Base-by-base conservation (phyloP, 2,113 vertebrate species). In the Nansenia antarctica region DNA sequence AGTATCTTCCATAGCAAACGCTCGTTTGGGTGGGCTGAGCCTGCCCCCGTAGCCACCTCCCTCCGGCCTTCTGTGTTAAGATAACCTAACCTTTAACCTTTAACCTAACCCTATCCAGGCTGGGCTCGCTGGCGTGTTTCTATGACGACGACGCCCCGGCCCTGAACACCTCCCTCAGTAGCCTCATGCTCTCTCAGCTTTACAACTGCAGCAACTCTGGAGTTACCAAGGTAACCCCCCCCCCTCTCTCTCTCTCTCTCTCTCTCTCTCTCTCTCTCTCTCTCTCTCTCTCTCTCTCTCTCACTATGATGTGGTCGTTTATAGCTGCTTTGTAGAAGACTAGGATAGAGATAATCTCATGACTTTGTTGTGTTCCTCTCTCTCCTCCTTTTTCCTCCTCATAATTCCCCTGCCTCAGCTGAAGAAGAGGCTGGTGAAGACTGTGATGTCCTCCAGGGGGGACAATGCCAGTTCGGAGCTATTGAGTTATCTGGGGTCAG, bases 101-200 rank as follows among this genome's bases (percentile, higher is more conserved):
- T 24, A 9, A 18, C 60, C 64, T 59, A 11, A 62, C 26, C 0
- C 24, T 68, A 62, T 12, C 22, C 67, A 92, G 91, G n/a, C 74
- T 92, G 0, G 87, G 90, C 32, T 45, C 63, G 26, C 72, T 92
- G 61, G 70, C 72, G 58, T 92, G 90, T 79, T 84, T 75, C 70
- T 86, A 63, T 27, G 24, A 79, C 0, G 24, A 79, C 0, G 8
- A 74, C 24, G 29, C 45, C n/a, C 58, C 72, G 47, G 29, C 80
- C 0, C 29, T 89, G 69, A 71, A 81, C 11, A 2, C 64, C 47
- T 72, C 74, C 2, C 7, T 74, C 20, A 85, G 78, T 14, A 53
- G 8, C 39, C 77, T 66, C 53, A 69, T 91, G 2, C 84, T 92
- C 8, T 57, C 82, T 52, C 70, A 88, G 53, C 67, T 90, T 1